These are phyloP conservation scores for Hypercompe scribonia DNA, from an alignment of 2,888 invertebrate genomes.

Conservation along the genomic window DNA sequence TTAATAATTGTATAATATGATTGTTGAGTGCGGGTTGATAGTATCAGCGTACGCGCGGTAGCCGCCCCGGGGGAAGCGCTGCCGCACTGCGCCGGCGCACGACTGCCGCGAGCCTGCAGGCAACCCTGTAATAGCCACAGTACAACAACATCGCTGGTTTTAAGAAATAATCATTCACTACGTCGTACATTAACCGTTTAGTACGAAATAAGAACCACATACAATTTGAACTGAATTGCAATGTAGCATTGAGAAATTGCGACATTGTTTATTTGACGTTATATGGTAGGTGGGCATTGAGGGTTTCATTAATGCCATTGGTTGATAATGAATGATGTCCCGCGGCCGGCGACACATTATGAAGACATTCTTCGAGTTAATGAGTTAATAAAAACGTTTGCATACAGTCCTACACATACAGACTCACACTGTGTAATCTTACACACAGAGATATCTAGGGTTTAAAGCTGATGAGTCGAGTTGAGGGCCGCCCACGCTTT, in stretches of 20 bases:
- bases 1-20: slow-evolving; percentile 53
- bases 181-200: slow-evolving; percentile 50
- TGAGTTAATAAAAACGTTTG: slow-evolving; percentile 78
- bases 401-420: slow-evolving; percentile 37
- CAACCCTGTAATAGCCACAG: slow-evolving; percentile 63
- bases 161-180: neutral
- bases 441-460: neutral
- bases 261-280: slow-evolving; percentile 8
- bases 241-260: slow-evolving; percentile 46
- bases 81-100: slow-evolving; percentile 21
- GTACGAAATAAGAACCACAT: neutral
- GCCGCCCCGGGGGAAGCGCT: slow-evolving; percentile 71
- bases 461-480: slow-evolving; percentile 6
- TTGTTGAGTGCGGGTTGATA: slow-evolving; percentile 57
- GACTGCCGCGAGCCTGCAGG: slow-evolving; percentile 61
- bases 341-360: slow-evolving; percentile 79
- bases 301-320: slow-evolving; percentile 78
- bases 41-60: slow-evolving; percentile 67
- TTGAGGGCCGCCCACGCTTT: slow-evolving; percentile 16
- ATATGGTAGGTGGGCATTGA: slow-evolving; percentile 60
- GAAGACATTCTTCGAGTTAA: slow-evolving; percentile 81
- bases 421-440: neutral
- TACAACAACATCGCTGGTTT: slow-evolving; percentile 33
- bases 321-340: slow-evolving; percentile 79
- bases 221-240: slow-evolving; percentile 34